Percentiles rank a stretch among this genome's conserved stretches.
Conservation (phyloP, 2,888 invertebrate species). For the Pristionchus exspectatus region DNA sequence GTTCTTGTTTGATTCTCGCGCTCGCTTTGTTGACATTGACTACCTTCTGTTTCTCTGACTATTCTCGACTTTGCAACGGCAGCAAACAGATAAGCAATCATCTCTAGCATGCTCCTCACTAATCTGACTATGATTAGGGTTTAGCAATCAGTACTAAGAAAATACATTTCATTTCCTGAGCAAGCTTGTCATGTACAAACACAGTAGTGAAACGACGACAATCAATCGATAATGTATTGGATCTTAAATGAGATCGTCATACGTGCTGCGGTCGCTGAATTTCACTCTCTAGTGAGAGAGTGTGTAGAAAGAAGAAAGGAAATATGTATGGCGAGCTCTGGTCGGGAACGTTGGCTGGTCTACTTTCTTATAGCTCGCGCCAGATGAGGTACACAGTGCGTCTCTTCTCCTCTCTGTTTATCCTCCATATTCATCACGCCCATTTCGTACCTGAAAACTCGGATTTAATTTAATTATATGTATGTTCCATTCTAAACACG, state of each 20-base stretch:
- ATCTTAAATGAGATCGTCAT: too few species aligned
- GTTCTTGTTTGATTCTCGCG: not conserved
- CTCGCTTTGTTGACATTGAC: not conserved
- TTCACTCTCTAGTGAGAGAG: too few species aligned
- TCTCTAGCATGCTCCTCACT: not conserved
- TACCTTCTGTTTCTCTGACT: not conserved
- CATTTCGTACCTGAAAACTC: slow-evolving; percentile 27
- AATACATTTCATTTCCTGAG: not conserved
- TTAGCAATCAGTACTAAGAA: not conserved
- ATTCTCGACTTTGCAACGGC: not conserved
- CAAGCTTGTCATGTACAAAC: not conserved
- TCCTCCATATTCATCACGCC: slow-evolving; percentile 49
- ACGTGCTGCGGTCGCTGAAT: too few species aligned
- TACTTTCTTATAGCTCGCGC: not conserved
- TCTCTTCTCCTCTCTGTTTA: slow-evolving; percentile 33
- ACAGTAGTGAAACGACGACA: not conserved
- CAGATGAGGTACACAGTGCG: not conserved
- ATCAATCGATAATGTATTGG: too few species aligned
- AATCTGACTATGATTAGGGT: not conserved
- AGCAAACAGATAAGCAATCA: not conserved
- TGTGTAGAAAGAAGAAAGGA: too few species aligned
- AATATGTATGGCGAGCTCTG: too few species aligned
- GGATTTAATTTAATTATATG: too few species aligned
- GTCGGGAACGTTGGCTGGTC: too few species aligned
- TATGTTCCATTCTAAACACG: too few species aligned